These are phyloP conservation scores for Ceratina calcarata DNA, from an alignment of 1,140 invertebrate genomes.

Conservation along the genomic window DNA sequence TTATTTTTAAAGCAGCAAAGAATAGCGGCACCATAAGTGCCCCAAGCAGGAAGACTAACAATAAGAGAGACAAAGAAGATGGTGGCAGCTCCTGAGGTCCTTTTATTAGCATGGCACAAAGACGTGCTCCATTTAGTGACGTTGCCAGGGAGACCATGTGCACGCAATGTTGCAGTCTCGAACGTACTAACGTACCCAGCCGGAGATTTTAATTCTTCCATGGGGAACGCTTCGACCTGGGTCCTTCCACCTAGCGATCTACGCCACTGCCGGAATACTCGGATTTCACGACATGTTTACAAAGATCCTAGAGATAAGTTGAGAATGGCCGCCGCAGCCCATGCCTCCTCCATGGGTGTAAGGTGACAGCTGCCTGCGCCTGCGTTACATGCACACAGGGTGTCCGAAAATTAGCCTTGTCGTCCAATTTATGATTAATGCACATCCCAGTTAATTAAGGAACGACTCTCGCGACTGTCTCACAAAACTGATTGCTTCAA, in stretches of 20 bases:
- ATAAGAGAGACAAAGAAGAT: constrained; percentile 21
- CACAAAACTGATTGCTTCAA: neutral
- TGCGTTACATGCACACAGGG: constrained; percentile 65
- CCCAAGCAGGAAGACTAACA: constrained; percentile 16
- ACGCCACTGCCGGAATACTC: constrained; percentile 80
- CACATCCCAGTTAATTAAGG: constrained; percentile 9
- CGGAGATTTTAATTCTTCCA: constrained; percentile 52
- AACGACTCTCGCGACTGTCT: neutral
- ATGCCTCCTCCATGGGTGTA: constrained; percentile 78
- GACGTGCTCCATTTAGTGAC: constrained; percentile 73
- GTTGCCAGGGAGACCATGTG: constrained; percentile 66
- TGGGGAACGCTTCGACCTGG: constrained; percentile 41
- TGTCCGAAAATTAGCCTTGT: constrained; percentile 55
- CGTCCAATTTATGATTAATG: constrained; percentile 19
- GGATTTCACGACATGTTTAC: constrained; percentile 82
- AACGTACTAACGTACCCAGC: constrained; percentile 26
- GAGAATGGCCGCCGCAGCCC: constrained; percentile 78
- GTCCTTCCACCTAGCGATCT: constrained; percentile 66
- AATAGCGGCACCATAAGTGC: constrained; percentile 13
- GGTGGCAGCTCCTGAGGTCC: constrained; percentile 44
- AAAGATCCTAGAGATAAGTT: constrained; percentile 82
- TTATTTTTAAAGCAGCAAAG: too few relatives aligned
- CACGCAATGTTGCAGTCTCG: constrained; percentile 43
- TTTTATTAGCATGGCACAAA: constrained; percentile 74
- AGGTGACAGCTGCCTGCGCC: constrained; percentile 80